These are phyloP conservation scores for Engystomops pustulosus DNA, from an alignment of 2,113 vertebrate genomes.

Conservation along the genomic window DNA sequence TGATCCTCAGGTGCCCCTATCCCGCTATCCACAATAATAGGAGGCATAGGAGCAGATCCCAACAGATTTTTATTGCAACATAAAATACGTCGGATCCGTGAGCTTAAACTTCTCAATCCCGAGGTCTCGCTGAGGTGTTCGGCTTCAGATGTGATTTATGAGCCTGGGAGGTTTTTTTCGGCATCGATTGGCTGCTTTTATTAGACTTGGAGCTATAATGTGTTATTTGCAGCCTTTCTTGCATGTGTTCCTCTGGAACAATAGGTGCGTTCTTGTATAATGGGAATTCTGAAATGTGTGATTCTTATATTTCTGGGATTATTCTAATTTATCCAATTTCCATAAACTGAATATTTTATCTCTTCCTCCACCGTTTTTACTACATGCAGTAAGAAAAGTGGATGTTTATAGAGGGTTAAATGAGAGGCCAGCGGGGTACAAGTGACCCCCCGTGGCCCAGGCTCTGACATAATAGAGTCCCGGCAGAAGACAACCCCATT, in stretches of 20 bases:
- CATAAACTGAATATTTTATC: background rate
- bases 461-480: no score
- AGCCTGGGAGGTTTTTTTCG: conserved; percentile 10
- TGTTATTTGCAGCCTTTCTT: conserved; percentile 7
- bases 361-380: background rate
- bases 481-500: no score
- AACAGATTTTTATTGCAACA: conserved; percentile 17
- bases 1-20: background rate
- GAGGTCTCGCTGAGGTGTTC: conserved; percentile 18
- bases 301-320: background rate
- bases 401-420: background rate
- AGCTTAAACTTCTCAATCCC: conserved; percentile 1
- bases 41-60: background rate
- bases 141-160: conserved; percentile 13
- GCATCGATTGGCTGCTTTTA: conserved; percentile 25
- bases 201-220: conserved; percentile 13
- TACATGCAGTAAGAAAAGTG: background rate
- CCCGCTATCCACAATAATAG: background rate
- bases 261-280: background rate
- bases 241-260: background rate
- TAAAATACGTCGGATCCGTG: background rate
- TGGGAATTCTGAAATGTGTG: background rate
- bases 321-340: background rate
- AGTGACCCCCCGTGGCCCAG: no score
- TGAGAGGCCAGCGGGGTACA: background rate